Evolutionary conservation across 2,113 vertebrate species (phyloP), one percentile per base, ranked within the genome.

Genomic region (Cricetomys ansorgei): DNA sequence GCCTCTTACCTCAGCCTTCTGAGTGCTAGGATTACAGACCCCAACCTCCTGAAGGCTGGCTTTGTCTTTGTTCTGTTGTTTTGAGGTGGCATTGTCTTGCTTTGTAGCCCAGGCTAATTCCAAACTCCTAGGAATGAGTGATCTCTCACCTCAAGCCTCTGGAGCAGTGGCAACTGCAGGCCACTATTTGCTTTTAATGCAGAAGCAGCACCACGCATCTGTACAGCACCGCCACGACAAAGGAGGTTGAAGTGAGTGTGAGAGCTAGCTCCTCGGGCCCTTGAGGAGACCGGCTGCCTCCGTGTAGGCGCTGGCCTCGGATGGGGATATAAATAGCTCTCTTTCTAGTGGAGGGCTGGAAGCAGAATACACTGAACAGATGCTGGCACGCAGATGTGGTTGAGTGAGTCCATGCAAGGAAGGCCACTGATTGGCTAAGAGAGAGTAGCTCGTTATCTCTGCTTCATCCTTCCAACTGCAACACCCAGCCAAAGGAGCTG

Each of bases 381-480:
- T 81, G 73, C 70, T 86, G 70, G 40, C 0, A 4, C 85, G 31
- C 45, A 48, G 77, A 55, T 27, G 2, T 81, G 69, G 31, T 15
- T 59, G 59, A 83, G 57, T 11, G 23, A 90, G 76, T 62, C 62
- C 31, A 8, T 5, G 23, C 15, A 69, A 91, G 76, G 75, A 83
- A 90, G 45, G 29, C 37, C 76, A 45, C 50, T 84, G 4, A 75
- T 65, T 21, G 70, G 65, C 76, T 55, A 29, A 91, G 19, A 43
- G 29, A 85, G 25, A 31, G 34, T 50, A 1, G 72, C 62, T 55
- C 34, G 88, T 94, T 23, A 43, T 37, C 55, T 76, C 2, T 45
- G 64, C 83, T 81, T 87, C 53, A 67, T 10, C 91, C 90, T 90
- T 92, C 79, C 88, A 69, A 13, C n/a, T 79, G 53, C 80, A 89